These are phyloP conservation scores for Drosophila miranda DNA, from an alignment of 1,140 invertebrate genomes.

Conservation along the genomic window DNA sequence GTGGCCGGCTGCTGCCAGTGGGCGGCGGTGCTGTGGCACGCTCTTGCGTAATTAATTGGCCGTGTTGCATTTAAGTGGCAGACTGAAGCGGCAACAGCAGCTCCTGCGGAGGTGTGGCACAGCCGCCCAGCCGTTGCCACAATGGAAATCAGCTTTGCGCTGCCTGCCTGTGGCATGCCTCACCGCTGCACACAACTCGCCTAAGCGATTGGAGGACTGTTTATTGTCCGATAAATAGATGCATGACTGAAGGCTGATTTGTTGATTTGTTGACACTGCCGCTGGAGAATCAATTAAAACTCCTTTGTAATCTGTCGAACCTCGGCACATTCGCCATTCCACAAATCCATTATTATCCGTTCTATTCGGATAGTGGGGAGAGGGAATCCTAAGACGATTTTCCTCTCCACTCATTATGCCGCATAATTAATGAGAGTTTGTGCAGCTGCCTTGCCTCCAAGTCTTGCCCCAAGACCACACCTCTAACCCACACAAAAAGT, in stretches of 20 bases:
- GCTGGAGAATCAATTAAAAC: slow-evolving; percentile 33
- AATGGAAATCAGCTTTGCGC: slow-evolving; percentile 55
- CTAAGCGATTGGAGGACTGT: no score
- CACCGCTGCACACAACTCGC: no score
- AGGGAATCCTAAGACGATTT: slow-evolving; percentile 22
- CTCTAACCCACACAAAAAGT: not conserved
- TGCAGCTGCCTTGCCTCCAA: slow-evolving; percentile 43
- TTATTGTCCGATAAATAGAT: slow-evolving; percentile 9
- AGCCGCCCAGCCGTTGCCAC: slow-evolving; percentile 48
- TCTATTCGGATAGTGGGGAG: slow-evolving; percentile 42
- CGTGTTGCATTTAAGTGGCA: slow-evolving; percentile 76
- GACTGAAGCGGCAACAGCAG: slow-evolving; percentile 27
- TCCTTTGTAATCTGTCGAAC: slow-evolving; percentile 16
- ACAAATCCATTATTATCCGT: slow-evolving; percentile 4
- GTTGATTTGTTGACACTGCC: slow-evolving; percentile 40
- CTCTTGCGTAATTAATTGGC: slow-evolving; percentile 79
- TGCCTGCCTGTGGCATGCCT: not conserved
- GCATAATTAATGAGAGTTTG: slow-evolving; percentile 71
- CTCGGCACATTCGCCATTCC: not conserved
- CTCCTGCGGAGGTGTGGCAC: slow-evolving; percentile 22
- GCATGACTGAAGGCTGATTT: slow-evolving; percentile 21
- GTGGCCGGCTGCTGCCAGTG: slow-evolving; percentile 13
- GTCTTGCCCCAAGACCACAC: not conserved
- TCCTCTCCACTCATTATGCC: slow-evolving; percentile 35
- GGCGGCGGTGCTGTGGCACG: slow-evolving; percentile 32